Base-by-base conservation (phyloP, 1,140 invertebrate species). In the Leptinotarsa undecemlineata region DNA sequence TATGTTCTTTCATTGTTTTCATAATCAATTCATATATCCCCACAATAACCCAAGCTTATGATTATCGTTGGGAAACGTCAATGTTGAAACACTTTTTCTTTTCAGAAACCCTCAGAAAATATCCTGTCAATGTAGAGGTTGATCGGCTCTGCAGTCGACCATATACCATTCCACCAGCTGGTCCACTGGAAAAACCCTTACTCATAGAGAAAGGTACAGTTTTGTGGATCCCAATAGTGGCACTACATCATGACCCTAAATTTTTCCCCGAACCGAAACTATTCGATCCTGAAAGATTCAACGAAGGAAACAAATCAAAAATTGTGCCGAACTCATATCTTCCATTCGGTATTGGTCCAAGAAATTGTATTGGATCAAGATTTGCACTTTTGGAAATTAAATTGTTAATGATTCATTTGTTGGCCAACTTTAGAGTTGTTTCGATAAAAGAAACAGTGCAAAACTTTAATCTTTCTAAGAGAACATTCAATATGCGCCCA, bases 221-320 rank as follows among this genome's bases (percentile, higher is more conserved):
- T 1, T 51, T 87, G 6, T 80, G 82, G 1, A 82, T 87, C 47
- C 85, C 87, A 42, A 81, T 81, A 4, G 82, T 83, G 72, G 81
- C 81, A 61, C 81, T 87, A 71, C 87, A 87, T 72, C 80, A 82
- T 11, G 86, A 87, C 79, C 82, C 86, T 1, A 81, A 85, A 26
- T 84, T 86, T 51, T 93, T 87, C 78, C 87, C 90, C 5, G 86
- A 93, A 63, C 92, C 92, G 3, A 86, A 91, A 20, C 79, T 75
- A 15, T 93, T 91, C 76, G 85, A 91, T 81, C 92, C 92, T 0
- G 91, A 93, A 21, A 85, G 91, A 70, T 93, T 93, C 83, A 79
- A 86, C 4, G 84, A 87, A 1, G 89, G 90, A 62, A 87, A 89
- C 62, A 79, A 83, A 57, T 76, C 78, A 1, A 79, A 83, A 64